phyloP scores from a whole-genome alignment of 2,113 vertebrate genomes.

The Chionomys nivalis region DNA sequence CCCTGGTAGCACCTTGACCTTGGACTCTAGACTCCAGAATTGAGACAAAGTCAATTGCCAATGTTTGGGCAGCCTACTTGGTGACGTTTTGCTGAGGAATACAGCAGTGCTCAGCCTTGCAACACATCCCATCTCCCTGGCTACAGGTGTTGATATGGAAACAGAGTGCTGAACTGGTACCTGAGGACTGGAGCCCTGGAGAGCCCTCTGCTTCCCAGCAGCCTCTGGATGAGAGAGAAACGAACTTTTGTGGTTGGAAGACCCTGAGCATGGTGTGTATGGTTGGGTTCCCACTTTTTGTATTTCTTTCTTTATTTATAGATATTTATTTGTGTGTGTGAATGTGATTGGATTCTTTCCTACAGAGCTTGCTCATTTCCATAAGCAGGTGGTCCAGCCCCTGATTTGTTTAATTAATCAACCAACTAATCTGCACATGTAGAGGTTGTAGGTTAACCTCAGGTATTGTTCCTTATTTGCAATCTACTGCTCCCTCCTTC shows the following conservation, averaged over 20 bases:
- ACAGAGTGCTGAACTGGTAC: neutral
- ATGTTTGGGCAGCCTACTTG: neutral
- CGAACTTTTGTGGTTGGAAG: neutral
- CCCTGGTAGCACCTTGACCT: neutral
- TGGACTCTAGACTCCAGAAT: neutral
- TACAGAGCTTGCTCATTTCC: neutral
- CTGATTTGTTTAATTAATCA: neutral
- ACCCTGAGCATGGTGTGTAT: slow-evolving; percentile 30
- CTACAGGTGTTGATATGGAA: neutral
- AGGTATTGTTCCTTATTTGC: neutral
- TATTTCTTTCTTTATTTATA: neutral
- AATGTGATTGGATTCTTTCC: neutral
- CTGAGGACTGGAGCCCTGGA: neutral
- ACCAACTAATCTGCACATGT: too few species aligned
- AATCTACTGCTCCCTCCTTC: neutral
- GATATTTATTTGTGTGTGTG: neutral
- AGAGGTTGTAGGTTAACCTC: neutral
- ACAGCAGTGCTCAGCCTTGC: too few species aligned
- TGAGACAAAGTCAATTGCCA: neutral
- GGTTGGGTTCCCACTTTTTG: neutral
- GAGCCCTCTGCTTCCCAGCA: neutral
- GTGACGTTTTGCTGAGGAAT: neutral
- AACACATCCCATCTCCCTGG: too few species aligned
- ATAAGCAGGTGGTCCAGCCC: neutral
- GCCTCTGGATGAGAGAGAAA: neutral